Conservation (phyloP, 2,113 vertebrate genomes). For the Psophia crepitans region DNA sequence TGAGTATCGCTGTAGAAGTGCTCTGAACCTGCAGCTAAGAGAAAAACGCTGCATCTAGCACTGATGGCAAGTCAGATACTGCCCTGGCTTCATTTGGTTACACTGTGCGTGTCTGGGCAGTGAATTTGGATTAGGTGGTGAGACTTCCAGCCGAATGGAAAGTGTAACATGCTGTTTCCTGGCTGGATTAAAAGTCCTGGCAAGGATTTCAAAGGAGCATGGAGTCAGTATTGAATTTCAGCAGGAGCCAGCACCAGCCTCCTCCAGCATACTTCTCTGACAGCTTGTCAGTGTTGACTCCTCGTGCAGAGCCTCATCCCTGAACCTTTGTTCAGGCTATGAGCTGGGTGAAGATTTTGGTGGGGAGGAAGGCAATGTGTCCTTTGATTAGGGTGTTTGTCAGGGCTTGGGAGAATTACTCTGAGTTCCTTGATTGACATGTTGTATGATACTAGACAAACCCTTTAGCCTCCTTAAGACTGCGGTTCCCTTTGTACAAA, state of each 20-base stretch:
- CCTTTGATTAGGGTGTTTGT: not conserved
- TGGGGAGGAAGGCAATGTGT: not conserved
- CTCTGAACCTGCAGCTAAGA: not conserved
- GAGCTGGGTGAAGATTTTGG: not conserved
- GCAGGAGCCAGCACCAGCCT: not conserved
- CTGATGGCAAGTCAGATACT: not conserved
- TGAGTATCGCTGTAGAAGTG: not conserved
- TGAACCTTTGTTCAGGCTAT: not conserved
- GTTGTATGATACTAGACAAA: not conserved
- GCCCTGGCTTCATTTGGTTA: not conserved
- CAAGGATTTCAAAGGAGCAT: conserved; percentile 11
- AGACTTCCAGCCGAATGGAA: not conserved
- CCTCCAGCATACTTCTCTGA: not conserved
- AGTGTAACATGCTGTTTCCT: conserved; percentile 24
- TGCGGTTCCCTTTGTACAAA: not conserved
- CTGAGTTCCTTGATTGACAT: not conserved
- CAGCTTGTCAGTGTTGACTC: not conserved
- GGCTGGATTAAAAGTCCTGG: conserved; percentile 9
- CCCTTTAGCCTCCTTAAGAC: not conserved
- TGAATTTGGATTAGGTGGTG: not conserved
- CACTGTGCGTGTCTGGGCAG: not conserved
- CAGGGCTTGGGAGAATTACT: not conserved
- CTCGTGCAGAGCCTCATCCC: not conserved
- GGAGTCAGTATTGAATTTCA: not conserved
- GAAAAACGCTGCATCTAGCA: not conserved